phyloP scores from a whole-genome alignment of 2,113 vertebrate genomes.

The Phyllostomus hastatus region DNA sequence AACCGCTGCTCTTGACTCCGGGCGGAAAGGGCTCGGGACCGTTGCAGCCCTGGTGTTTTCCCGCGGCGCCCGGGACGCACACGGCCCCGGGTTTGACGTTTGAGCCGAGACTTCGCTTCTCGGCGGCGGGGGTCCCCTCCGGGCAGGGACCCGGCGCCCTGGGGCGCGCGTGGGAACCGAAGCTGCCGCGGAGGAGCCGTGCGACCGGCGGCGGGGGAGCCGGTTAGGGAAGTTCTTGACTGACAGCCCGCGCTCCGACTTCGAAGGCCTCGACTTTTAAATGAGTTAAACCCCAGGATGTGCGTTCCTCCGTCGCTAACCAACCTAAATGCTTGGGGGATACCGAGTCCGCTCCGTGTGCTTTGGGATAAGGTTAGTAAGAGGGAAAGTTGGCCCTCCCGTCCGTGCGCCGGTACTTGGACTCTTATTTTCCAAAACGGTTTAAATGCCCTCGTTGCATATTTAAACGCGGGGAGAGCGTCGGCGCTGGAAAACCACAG shows the following conservation, averaged over 20 bases:
- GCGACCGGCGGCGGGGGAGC: neutral
- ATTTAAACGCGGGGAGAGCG: neutral
- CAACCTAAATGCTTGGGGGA: neutral
- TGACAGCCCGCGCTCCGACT: neutral
- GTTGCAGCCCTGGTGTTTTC: accelerated
- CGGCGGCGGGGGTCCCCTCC: neutral
- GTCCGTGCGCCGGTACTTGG: neutral
- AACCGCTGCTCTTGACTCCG: neutral
- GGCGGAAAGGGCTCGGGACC: neutral
- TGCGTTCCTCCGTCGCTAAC: neutral
- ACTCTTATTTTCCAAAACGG: neutral
- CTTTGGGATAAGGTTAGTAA: neutral
- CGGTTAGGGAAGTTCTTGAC: neutral
- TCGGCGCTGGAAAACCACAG: accelerated
- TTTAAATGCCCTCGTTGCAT: neutral
- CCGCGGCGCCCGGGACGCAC: neutral
- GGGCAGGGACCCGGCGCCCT: neutral
- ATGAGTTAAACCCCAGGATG: neutral
- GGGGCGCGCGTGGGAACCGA: neutral
- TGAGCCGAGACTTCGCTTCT: neutral
- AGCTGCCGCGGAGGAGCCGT: neutral
- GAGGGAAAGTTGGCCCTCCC: neutral
- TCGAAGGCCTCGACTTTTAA: neutral
- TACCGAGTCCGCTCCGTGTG: accelerated
- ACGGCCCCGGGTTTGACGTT: neutral